Conservation (phyloP, 2,888 invertebrate genomes). For the Sesia bembeciformis region DNA sequence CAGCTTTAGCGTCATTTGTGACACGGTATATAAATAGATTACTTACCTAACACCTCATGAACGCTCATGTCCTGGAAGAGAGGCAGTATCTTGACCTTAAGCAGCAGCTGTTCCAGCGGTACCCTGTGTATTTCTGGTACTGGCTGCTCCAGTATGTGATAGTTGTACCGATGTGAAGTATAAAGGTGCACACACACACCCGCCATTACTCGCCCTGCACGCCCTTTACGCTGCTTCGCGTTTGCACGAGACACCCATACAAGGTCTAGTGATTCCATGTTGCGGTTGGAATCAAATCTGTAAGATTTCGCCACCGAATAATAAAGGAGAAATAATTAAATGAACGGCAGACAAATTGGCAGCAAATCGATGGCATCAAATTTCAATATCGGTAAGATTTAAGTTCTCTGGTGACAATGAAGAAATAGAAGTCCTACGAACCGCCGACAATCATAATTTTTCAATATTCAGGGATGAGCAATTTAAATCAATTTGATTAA, state of each 20-base stretch:
- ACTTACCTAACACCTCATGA: conserved; percentile 68
- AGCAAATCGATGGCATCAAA: background rate
- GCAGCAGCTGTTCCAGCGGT: conserved; percentile 86
- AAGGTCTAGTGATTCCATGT: conserved; percentile 89
- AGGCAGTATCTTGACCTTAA: conserved; percentile 83
- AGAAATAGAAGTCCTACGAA: too few relatives aligned
- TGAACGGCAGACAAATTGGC: too few relatives aligned
- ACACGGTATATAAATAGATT: too few relatives aligned
- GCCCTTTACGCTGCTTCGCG: conserved; percentile 89
- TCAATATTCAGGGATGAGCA: too few relatives aligned
- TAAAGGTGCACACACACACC: conserved; percentile 92
- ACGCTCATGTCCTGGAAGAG: conserved; percentile 59
- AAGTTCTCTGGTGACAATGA: too few relatives aligned
- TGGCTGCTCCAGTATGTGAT: conserved; percentile 82
- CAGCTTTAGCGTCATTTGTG: too few relatives aligned
- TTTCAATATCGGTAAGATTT: too few relatives aligned
- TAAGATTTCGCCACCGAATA: conserved; percentile 7
- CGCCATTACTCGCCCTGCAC: conserved; percentile 92
- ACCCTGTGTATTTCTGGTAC: conserved; percentile 93
- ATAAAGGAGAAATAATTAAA: too few relatives aligned
- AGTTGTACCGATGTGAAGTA: conserved; percentile 80
- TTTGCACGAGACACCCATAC: conserved; percentile 95
- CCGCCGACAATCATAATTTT: too few relatives aligned
- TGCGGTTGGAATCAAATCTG: conserved; percentile 85
- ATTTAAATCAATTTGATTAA: too few relatives aligned